Percentiles rank a stretch among this genome's conserved stretches.
phyloP scores from a whole-genome alignment of 2,888 invertebrate genomes.

The Cephus sareptanus region DNA sequence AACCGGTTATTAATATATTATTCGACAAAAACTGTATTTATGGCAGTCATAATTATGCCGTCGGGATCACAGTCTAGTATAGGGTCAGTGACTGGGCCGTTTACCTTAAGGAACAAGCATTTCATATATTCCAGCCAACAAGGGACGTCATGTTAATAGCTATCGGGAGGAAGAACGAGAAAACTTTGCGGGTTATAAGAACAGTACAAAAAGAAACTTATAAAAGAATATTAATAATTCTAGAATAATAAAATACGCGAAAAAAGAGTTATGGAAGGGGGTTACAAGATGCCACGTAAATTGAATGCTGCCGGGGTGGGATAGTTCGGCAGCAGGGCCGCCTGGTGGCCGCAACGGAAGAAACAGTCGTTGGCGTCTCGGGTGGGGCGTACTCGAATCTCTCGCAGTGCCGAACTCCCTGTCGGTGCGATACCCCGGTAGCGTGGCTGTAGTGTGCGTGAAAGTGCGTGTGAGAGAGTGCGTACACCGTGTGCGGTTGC shows the following conservation, averaged over 20 bases:
- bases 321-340: not conserved
- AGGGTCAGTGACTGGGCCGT: too few species aligned
- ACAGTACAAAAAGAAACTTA: too few species aligned
- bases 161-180: too few species aligned
- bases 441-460: not conserved
- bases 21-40: too few species aligned
- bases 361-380: constrained; percentile 9
- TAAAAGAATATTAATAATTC: too few species aligned
- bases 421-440: not conserved
- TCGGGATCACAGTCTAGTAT: too few species aligned
- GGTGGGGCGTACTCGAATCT: not conserved
- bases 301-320: not conserved
- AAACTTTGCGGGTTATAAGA: too few species aligned
- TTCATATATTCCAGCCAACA: too few species aligned
- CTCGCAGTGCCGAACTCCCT: constrained; percentile 7
- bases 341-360: constrained; percentile 5
- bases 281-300: not conserved
- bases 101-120: not conserved
- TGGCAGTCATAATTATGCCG: too few species aligned
- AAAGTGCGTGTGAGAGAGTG: not conserved
- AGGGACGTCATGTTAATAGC: too few species aligned
- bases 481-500: not conserved
- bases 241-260: not conserved
- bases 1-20: too few species aligned
- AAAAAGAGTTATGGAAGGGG: not conserved